A percentile compares a stretch with the other conserved stretches of the same genome.
These are phyloP conservation scores for Merodon equestris DNA, from an alignment of 2,888 invertebrate genomes.

Conservation along the genomic window DNA sequence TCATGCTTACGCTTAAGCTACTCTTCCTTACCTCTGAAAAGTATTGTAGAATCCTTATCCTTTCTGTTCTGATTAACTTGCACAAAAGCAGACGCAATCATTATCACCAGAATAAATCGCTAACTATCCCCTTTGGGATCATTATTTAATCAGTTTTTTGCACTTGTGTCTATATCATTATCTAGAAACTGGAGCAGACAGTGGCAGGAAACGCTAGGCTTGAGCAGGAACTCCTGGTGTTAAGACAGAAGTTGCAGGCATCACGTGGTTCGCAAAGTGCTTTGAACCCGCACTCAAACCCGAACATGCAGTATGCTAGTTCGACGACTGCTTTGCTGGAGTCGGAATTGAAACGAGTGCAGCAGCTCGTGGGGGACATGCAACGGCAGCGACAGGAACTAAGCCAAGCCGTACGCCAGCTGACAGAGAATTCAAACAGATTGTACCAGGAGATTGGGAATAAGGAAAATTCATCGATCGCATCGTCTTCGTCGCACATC, in stretches of 20 bases:
- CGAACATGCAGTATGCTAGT: slow-evolving; percentile 79
- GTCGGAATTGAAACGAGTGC: slow-evolving; percentile 90
- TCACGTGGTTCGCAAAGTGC: slow-evolving; percentile 79
- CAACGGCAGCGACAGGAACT: slow-evolving; percentile 92
- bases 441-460: slow-evolving; percentile 83
- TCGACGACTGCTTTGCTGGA: slow-evolving; percentile 85
- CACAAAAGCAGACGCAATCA: slow-evolving; percentile 69
- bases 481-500: slow-evolving; percentile 72
- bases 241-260: slow-evolving; percentile 90
- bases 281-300: slow-evolving; percentile 73
- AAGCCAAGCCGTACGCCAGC: slow-evolving; percentile 90
- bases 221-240: slow-evolving; percentile 91
- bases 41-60: slow-evolving; percentile 18
- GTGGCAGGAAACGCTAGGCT: slow-evolving; percentile 93
- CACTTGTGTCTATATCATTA: background rate
- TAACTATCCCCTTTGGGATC: slow-evolving; percentile 27
- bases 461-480: slow-evolving; percentile 72
- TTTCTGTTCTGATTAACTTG: slow-evolving; percentile 34
- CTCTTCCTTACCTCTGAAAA: slow-evolving; percentile 37
- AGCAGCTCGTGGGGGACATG: slow-evolving; percentile 90
- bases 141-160: slow-evolving; percentile 12
- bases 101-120: slow-evolving; percentile 54
- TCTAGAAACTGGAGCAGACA: slow-evolving; percentile 92
- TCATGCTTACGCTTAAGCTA: slow-evolving; percentile 61
- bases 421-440: slow-evolving; percentile 89